phyloP scores from a whole-genome alignment of 2,113 vertebrate genomes.

The Ciconia boyciana region DNA sequence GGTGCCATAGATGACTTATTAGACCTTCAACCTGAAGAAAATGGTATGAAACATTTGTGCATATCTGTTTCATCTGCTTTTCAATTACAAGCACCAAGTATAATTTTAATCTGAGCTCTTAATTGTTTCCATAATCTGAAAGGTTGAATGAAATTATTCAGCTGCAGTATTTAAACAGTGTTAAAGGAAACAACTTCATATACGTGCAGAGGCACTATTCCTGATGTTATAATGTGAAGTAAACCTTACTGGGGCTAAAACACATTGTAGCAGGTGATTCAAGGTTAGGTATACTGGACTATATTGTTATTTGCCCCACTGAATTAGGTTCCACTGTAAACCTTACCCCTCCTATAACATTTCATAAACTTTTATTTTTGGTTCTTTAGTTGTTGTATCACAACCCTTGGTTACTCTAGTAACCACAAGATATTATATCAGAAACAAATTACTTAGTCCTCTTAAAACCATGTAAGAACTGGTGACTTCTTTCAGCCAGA shows the following conservation, averaged over 20 bases:
- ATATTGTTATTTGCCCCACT: not conserved
- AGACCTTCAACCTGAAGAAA: conserved; percentile 72
- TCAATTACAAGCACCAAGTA: not conserved
- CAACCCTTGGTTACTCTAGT: not conserved
- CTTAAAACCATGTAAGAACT: not conserved
- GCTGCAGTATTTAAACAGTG: not conserved
- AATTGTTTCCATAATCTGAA: not conserved
- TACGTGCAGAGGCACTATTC: not conserved
- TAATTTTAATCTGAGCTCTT: not conserved
- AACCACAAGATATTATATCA: not conserved
- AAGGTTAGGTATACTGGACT: not conserved
- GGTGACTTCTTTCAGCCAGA: not conserved
- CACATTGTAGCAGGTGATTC: not conserved
- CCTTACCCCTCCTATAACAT: not conserved
- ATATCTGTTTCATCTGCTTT: conserved; percentile 5
- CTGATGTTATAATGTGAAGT: not conserved
- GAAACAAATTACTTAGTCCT: not conserved
- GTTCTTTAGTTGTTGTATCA: not conserved
- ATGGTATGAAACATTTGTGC: conserved; percentile 58
- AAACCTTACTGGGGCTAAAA: not conserved
- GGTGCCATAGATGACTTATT: conserved; percentile 72
- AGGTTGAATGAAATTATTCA: not conserved
- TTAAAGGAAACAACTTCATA: not conserved
- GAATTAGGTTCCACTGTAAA: not conserved
- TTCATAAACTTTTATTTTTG: not conserved